phyloP scores from a whole-genome alignment of 2,888 invertebrate genomes.

The Drosophila affinis region DNA sequence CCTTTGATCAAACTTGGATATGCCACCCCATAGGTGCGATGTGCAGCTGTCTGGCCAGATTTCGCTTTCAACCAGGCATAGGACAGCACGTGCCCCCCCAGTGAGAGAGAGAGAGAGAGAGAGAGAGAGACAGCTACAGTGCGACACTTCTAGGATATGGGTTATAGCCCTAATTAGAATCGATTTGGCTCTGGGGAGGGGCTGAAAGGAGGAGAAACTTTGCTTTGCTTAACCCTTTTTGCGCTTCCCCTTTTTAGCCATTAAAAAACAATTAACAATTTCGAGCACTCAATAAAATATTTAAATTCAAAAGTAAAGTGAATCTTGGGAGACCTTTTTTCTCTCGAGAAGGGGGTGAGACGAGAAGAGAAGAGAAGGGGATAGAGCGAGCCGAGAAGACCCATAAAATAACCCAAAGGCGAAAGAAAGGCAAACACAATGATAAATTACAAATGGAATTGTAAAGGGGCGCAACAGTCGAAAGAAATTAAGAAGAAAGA shows the following conservation, averaged over 20 bases:
- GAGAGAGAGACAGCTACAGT: neutral
- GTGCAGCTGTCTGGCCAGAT: conserved; percentile 33
- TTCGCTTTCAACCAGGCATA: conserved; percentile 39
- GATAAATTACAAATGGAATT: conserved; percentile 61
- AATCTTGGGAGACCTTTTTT: conserved; percentile 22
- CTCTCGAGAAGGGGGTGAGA: neutral
- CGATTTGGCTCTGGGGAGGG: conserved; percentile 35
- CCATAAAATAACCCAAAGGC: conserved; percentile 21
- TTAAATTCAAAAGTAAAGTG: conserved; percentile 52
- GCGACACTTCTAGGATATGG: conserved; percentile 16
- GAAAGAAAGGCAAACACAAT: conserved; percentile 52
- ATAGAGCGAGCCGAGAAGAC: neutral
- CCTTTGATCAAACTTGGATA: conserved; percentile 35
- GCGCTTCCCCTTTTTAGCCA: neutral
- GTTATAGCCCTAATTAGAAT: conserved; percentile 42
- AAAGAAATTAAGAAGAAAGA: conserved; percentile 23
- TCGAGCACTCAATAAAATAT: conserved; percentile 57
- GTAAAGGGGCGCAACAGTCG: conserved; percentile 44
- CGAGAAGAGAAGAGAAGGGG: neutral
- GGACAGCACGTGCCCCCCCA: conserved; percentile 7
- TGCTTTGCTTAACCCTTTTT: neutral
- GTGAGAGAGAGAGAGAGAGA: neutral
- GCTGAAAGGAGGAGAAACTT: conserved; percentile 10
- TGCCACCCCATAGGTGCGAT: conserved; percentile 17
- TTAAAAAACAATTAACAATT: conserved; percentile 56